Base-by-base conservation (phyloP, 2,888 invertebrate genomes). In the Dasypogon diadema region DNA sequence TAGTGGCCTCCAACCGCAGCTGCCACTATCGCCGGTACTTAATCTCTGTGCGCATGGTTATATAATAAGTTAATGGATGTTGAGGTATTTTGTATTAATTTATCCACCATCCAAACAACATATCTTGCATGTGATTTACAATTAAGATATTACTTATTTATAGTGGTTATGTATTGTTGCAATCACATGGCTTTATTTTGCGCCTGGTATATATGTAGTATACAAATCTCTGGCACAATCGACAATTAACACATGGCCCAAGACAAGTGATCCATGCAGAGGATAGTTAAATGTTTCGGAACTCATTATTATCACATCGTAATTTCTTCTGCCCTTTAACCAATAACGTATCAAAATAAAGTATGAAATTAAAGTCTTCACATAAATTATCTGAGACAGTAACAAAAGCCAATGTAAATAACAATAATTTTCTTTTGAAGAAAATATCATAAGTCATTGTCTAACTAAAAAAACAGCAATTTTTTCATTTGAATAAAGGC, bases 131-230 rank as follows among this genome's bases (percentile, higher is more conserved):
- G 74, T 74, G 74, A 74, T 74, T 60, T 51, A 60, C 74, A 74
- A 74, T 74, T 74, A 74, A 74, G 74, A 74, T 74, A 74, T 74
- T 74, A 46, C 74, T 48, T 74, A 74, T 74, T 74, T 74, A 74
- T 60, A 48, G 21, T 74, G 48, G 73, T 51, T 54, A 70, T 54
- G 54, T 54, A 22, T 34, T 54, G 24, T 51, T 42, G 14, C 8
- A 51, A 24, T 54, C 26, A 54, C 26, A 18, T 48, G 16, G 24
- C 24, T 16, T 68, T 48, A 22, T 48, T 48, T 26, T 54, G 26
- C 54, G 37, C 48, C 65, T 70, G 51, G 54, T 51, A 54, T 48
- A 51, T 51, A 54, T 48, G 24, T 70, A 46, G 22, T 54, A 70
- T 54, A 70, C 70, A 70, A 70, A 70, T 70, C 70, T 51, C 54